These are phyloP conservation scores for Lateolabrax maculatus DNA, from an alignment of 2,797 vertebrate species.

Conservation along the genomic window DNA sequence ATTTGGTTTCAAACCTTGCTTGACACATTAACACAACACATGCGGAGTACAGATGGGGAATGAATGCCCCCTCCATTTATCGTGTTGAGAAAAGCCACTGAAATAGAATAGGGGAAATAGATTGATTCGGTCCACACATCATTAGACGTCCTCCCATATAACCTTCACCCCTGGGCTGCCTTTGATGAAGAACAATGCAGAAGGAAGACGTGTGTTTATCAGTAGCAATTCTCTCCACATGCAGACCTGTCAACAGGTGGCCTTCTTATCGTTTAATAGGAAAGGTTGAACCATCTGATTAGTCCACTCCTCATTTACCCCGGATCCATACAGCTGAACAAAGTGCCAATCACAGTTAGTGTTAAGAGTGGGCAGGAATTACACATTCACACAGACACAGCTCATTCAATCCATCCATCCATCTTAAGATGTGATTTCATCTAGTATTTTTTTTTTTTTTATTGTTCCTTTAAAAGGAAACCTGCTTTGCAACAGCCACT, in stretches of 20 bases:
- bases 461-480: slow-evolving; percentile 15
- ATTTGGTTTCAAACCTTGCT: slow-evolving; percentile 7
- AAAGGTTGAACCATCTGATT: slow-evolving; percentile 68
- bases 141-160: slow-evolving; percentile 56
- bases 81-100: slow-evolving; percentile 40
- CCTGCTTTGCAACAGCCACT: not conserved
- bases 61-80: slow-evolving; percentile 41
- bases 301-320: slow-evolving; percentile 52
- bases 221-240: slow-evolving; percentile 51
- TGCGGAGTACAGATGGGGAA: slow-evolving; percentile 43
- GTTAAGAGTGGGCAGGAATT: slow-evolving; percentile 17
- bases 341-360: slow-evolving; percentile 35
- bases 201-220: slow-evolving; percentile 59
- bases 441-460: slow-evolving; percentile 13
- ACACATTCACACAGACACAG: not conserved
- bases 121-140: slow-evolving; percentile 63
- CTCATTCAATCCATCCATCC: slow-evolving; percentile 4
- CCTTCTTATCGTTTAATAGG: slow-evolving; percentile 75
- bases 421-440: slow-evolving; percentile 10
- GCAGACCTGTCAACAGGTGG: slow-evolving; percentile 56
- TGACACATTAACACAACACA: slow-evolving; percentile 32
- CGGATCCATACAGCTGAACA: slow-evolving; percentile 51
- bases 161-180: slow-evolving; percentile 56
- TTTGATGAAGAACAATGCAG: slow-evolving; percentile 61
- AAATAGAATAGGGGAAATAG: slow-evolving; percentile 45